These are phyloP conservation scores for Chloroclystis v-ata DNA, from an alignment of 2,888 invertebrate species.

Conservation along the genomic window DNA sequence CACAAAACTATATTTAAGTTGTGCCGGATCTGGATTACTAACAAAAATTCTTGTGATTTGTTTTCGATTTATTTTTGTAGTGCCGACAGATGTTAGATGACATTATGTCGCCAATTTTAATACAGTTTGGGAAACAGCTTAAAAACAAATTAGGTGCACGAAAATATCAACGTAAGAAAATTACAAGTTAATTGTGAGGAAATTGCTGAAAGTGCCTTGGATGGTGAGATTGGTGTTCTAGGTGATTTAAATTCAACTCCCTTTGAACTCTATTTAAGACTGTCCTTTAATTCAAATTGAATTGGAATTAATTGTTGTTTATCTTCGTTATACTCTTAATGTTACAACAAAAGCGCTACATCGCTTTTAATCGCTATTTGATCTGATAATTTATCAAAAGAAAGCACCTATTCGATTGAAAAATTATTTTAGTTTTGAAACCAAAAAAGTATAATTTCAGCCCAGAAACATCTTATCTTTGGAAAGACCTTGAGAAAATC, in stretches of 20 bases:
- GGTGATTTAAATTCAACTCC: neutral
- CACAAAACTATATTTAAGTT: constrained; percentile 35
- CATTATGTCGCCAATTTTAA: constrained; percentile 30
- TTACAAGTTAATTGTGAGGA: neutral
- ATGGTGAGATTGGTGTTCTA: neutral
- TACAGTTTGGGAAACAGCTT: constrained; percentile 2
- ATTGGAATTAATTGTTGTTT: too few relatives aligned
- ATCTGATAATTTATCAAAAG: too few relatives aligned
- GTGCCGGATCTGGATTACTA: constrained; percentile 53
- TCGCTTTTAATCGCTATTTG: too few relatives aligned
- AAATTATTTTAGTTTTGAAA: too few relatives aligned
- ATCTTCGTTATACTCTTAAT: too few relatives aligned
- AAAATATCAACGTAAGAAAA: neutral
- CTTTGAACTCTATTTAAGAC: neutral
- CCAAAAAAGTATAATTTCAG: constrained; percentile 20
- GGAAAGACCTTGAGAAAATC: constrained; percentile 57
- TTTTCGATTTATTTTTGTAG: constrained; percentile 51
- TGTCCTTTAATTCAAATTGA: too few relatives aligned
- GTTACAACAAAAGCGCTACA: too few relatives aligned
- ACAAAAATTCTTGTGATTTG: constrained; percentile 51
- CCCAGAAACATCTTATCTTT: constrained; percentile 53
- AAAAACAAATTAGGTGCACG: neutral
- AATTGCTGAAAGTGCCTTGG: neutral
- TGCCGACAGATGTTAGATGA: constrained; percentile 49
- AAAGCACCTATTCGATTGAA: too few relatives aligned